phyloP scores from a whole-genome alignment of 2,797 vertebrate species.

The Dryobates pubescens region DNA sequence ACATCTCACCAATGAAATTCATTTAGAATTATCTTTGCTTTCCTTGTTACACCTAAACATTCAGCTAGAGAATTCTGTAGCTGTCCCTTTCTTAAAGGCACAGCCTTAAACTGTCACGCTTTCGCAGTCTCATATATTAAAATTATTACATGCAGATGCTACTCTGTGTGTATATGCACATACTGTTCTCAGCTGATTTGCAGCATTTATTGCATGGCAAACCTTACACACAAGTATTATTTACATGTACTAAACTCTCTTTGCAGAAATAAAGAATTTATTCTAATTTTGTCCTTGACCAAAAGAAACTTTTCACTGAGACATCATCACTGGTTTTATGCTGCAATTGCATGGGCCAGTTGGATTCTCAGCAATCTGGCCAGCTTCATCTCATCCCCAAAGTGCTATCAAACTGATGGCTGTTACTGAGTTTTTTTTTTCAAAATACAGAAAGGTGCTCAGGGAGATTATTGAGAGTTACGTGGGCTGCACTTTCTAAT shows the following conservation, averaged over 20 bases:
- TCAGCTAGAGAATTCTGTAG: no score
- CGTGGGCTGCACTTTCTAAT: background rate
- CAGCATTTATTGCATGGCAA: background rate
- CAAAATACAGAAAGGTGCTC: background rate
- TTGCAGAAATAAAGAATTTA: background rate
- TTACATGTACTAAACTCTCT: background rate
- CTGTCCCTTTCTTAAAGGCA: no score
- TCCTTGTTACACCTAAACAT: no score
- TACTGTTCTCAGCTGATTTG: background rate
- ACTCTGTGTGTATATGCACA: background rate
- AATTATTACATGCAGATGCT: background rate
- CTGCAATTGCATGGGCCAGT: background rate
- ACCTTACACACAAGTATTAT: background rate
- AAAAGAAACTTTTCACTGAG: background rate
- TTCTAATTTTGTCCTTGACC: background rate
- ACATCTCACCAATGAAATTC: no score
- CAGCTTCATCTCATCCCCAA: background rate
- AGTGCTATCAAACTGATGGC: rapidly evolving
- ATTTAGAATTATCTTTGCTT: no score
- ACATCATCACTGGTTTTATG: background rate
- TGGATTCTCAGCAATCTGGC: background rate
- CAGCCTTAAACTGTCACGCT: no score
- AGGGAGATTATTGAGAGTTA: background rate
- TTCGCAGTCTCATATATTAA: background rate
- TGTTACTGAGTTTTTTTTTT: background rate